Conservation (phyloP, 2,797 vertebrate species). For the Paedocypris micromegethes region DNA sequence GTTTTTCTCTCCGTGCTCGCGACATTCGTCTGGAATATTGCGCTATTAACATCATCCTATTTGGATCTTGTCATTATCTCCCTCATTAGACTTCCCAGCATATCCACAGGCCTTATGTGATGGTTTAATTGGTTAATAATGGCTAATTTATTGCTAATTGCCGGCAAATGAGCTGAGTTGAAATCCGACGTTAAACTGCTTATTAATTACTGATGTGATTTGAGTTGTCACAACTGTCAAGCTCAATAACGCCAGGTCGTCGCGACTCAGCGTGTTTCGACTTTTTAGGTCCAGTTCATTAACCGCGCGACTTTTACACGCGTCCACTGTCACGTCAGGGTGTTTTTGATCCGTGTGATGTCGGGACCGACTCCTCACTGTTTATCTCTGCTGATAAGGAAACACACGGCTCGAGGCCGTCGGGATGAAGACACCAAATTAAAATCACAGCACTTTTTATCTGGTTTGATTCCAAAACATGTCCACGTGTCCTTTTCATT, state of each 20-base stretch:
- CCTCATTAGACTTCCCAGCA: conserved; percentile 14
- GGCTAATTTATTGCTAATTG: conserved; percentile 26
- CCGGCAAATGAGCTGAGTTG: conserved; percentile 31
- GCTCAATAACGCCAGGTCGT: conserved; percentile 13
- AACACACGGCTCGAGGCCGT: not conserved
- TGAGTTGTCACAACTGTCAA: conserved; percentile 33
- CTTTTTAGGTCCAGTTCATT: conserved; percentile 12
- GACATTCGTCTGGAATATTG: no score
- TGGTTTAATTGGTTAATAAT: conserved; percentile 35
- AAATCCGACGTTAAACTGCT: conserved; percentile 27
- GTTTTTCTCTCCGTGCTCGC: no score
- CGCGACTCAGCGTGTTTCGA: conserved; percentile 9
- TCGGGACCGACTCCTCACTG: conserved; percentile 29
- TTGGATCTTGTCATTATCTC: conserved; percentile 8
- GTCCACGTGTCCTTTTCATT: no score
- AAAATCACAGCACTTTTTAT: no score
- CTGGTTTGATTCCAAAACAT: no score
- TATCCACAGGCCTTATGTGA: conserved; percentile 18
- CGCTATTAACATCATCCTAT: not conserved
- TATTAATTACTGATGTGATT: conserved; percentile 36
- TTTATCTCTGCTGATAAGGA: conserved; percentile 29
- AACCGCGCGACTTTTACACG: conserved; percentile 1
- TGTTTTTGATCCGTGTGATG: conserved; percentile 23
- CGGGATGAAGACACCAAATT: conserved; percentile 4
- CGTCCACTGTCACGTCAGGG: not conserved